Base-by-base conservation (phyloP, 2,113 vertebrate genomes). In the Furnarius figulus region DNA sequence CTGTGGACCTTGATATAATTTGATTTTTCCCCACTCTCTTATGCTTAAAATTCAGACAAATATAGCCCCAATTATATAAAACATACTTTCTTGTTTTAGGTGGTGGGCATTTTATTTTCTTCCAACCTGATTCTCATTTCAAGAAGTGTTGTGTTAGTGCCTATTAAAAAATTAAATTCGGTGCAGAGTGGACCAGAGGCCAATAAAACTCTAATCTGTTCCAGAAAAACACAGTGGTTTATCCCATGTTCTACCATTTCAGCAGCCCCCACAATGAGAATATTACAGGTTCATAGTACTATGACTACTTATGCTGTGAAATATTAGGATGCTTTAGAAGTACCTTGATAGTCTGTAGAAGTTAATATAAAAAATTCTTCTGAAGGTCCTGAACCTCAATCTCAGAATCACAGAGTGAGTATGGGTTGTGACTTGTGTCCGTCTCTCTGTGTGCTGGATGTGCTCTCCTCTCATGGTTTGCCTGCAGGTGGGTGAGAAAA, bases 281-380 rank as follows among this genome's bases (percentile, higher is more conserved):
- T 2, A 0, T n/a, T 17, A 24, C 12, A 2, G 0, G 4, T 81
- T 59, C 70, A 42, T 35, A 75, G 39, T 8, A 35, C 14, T 31
- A 4, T 61, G 44, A 17, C 19, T 68, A 2, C n/a, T 71, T 40
- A 21, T 1, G 17, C 25, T 75, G 63, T 58, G 73, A 55, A 77
- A 47, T 18, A 6, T 55, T 3, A 87, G 33, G 9, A 7, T 89
- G 53, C 63, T 86, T 58, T 39, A 67, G 67, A 58, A 89, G 55
- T 42, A 24, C 37, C 16, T 62, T 65, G 33, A 56, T 62, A 16
- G 50, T 58, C 10, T 76, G 2, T 16, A 68, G 44, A 20, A 68
- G 23, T 56, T 68, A 42, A 49, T 63, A 37, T 0, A 55, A 30
- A 40, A 46, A 85, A 52, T 35, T 47, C 8, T 75, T 52, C 37